Evolutionary conservation across 2,888 invertebrate species (phyloP).

Genomic region (Junonia oenone): DNA sequence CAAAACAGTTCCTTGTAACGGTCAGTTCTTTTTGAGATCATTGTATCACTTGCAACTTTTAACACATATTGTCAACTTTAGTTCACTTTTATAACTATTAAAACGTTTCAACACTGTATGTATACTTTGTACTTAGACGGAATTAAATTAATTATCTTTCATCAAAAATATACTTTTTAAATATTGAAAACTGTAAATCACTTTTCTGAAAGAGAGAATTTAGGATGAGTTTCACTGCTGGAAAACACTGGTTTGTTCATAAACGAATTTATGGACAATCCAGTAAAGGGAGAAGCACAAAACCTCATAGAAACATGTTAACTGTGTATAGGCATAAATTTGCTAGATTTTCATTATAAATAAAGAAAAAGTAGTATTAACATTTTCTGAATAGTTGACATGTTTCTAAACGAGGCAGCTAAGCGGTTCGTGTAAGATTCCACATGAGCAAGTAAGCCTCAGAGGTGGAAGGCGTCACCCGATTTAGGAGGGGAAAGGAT

Average conservation of each 20-base stretch:
- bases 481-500: conserved; percentile 66
- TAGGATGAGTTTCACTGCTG: conserved; percentile 31
- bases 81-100: conserved; percentile 44
- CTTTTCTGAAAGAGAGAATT: conserved; percentile 52
- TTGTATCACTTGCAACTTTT: conserved; percentile 52
- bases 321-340: conserved; percentile 29
- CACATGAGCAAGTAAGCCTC: conserved; percentile 59
- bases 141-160: conserved; percentile 55
- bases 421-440: conserved; percentile 70
- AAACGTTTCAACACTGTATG: conserved; percentile 47
- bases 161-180: conserved; percentile 64
- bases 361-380: not conserved
- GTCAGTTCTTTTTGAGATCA: conserved; percentile 51
- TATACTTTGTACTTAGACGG: conserved; percentile 73
- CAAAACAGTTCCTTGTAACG: conserved; percentile 50
- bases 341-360: not conserved
- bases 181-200: conserved; percentile 53
- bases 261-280: conserved; percentile 62
- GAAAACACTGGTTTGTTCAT: conserved; percentile 59
- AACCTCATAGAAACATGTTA: conserved; percentile 59
- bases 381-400: conserved; percentile 37
- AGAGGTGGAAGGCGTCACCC: conserved; percentile 79
- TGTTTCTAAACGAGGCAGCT: conserved; percentile 67
- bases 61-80: conserved; percentile 51
- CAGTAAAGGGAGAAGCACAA: conserved; percentile 47